Conservation (phyloP, 2,888 invertebrate genomes). For the Himalopsyche tibetana region DNA sequence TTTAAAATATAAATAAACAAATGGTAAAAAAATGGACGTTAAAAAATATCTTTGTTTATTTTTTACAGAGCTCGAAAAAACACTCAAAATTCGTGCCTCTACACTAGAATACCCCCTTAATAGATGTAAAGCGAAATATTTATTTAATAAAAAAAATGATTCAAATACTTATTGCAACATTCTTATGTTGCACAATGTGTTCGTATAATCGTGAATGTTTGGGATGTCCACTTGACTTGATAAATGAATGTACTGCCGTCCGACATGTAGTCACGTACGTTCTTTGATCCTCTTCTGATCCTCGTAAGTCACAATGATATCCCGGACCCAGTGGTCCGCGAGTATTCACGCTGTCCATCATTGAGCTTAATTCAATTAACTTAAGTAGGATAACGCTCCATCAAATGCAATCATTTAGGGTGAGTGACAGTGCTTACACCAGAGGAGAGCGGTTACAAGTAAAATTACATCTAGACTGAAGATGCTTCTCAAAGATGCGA, state of each 20-base stretch:
- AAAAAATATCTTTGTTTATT: too few relatives aligned
- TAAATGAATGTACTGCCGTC: neutral
- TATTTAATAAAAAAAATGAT: too few relatives aligned
- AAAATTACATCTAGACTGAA: neutral
- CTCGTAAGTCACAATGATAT: conserved; percentile 20
- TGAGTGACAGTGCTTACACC: neutral
- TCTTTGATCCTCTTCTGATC: neutral
- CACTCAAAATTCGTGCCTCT: too few relatives aligned
- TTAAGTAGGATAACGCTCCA: conserved; percentile 48
- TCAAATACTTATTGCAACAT: too few relatives aligned
- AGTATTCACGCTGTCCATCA: conserved; percentile 41
- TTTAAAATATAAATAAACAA: too few relatives aligned
- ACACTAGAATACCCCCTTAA: too few relatives aligned
- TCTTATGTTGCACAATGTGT: too few relatives aligned
- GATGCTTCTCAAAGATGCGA: too few relatives aligned
- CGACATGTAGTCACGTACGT: neutral
- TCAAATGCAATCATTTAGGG: conserved; percentile 16
- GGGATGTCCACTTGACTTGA: neutral
- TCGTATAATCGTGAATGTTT: neutral
- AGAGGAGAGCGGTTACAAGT: neutral
- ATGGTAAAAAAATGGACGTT: too few relatives aligned
- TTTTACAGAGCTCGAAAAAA: too few relatives aligned
- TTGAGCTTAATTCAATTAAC: conserved; percentile 59
- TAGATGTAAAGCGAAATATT: too few relatives aligned
- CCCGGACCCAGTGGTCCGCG: neutral